Evolutionary conservation across 1,140 invertebrate genomes (phyloP).

Genomic region (Drosophila willistoni): DNA sequence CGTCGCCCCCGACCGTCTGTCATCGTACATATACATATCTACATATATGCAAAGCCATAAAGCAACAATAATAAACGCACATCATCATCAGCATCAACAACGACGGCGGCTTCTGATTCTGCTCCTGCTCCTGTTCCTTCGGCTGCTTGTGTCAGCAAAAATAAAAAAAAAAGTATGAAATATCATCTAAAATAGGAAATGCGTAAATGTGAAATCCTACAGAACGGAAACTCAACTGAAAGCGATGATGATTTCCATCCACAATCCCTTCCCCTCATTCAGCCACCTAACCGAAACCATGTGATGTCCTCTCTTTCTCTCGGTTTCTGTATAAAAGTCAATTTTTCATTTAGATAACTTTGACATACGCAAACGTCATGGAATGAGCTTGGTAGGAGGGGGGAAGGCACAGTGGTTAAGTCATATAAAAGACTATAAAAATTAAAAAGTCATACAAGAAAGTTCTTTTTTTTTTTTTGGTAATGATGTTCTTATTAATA

Average conservation of each 20-base stretch:
- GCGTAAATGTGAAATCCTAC: conserved; percentile 80
- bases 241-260: conserved; percentile 61
- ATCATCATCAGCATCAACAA: conserved; percentile 65
- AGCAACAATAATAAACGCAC: conserved; percentile 81
- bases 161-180: conserved; percentile 79
- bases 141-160: conserved; percentile 69
- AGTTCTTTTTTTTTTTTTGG: too few relatives aligned
- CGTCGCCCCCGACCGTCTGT: neutral
- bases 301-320: conserved; percentile 20
- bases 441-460: too few relatives aligned
- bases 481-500: too few relatives aligned
- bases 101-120: conserved; percentile 26
- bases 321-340: conserved; percentile 71
- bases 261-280: neutral
- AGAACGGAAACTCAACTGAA: conserved; percentile 76
- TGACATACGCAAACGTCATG: conserved; percentile 80
- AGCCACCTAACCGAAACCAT: neutral
- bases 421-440: neutral
- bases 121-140: neutral
- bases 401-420: conserved; percentile 25
- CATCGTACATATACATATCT: conserved; percentile 33
- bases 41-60: conserved; percentile 75
- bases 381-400: conserved; percentile 20
- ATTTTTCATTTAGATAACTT: conserved; percentile 82
- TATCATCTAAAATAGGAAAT: conserved; percentile 81